Evolutionary conservation across 2,888 invertebrate species (phyloP).

Genomic region (Ochropleura leucogaster): DNA sequence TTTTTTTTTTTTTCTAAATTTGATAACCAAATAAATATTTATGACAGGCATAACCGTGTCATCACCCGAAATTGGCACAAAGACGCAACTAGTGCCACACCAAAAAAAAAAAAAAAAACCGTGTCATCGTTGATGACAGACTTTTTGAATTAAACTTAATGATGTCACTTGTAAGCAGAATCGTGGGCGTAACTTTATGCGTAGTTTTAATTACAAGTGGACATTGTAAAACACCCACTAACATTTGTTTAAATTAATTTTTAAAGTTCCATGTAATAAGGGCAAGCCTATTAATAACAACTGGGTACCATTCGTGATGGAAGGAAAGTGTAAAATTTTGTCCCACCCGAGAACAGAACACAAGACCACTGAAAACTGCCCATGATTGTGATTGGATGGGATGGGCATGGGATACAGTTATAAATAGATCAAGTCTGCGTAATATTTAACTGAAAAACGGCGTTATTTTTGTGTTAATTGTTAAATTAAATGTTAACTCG

Average conservation of each 20-base stretch:
- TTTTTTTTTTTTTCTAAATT: constrained; percentile 19
- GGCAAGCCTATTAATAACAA: neutral
- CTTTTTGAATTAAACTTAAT: constrained; percentile 6
- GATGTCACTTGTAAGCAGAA: neutral
- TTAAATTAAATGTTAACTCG: neutral
- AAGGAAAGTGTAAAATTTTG: neutral
- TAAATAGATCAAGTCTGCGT: neutral
- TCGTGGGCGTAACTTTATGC: constrained; percentile 5
- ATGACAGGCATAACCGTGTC: constrained; percentile 3
- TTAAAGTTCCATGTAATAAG: neutral
- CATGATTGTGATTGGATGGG: too few species aligned
- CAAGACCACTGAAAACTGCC: too few species aligned
- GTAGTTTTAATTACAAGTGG: constrained; percentile 12
- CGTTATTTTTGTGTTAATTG: neutral
- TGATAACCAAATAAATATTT: constrained; percentile 21
- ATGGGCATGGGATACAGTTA: neutral
- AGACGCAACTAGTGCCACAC: too few species aligned
- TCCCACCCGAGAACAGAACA: neutral
- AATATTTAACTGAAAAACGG: too few species aligned
- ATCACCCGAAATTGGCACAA: too few species aligned
- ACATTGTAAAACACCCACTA: neutral
- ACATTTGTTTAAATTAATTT: neutral
- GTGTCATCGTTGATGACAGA: neutral
- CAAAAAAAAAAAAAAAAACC: too few species aligned
- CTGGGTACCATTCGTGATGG: neutral